Evolutionary conservation across 2,113 vertebrate genomes (phyloP).

Genomic region (Jacana jacana): DNA sequence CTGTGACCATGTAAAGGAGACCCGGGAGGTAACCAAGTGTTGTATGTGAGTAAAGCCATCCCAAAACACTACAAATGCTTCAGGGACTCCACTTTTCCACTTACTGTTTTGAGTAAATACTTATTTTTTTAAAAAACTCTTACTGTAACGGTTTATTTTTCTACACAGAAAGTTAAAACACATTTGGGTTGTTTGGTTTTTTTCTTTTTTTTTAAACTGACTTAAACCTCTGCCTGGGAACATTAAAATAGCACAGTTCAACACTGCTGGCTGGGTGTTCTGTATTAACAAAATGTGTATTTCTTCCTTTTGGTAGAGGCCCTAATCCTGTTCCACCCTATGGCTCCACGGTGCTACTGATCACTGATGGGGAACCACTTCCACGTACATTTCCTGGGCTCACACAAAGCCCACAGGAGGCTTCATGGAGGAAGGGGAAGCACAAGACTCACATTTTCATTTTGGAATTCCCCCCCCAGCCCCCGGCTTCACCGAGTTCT

Average conservation of each 20-base stretch:
- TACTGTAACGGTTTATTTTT: neutral
- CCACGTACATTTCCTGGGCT: neutral
- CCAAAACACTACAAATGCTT: neutral
- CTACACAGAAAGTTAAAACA: neutral
- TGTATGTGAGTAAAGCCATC: neutral
- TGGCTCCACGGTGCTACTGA: neutral
- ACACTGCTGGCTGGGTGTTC: rapidly evolving
- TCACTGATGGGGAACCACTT: neutral
- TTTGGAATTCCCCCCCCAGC: no score
- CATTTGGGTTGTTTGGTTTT: rapidly evolving
- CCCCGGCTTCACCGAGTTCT: neutral
- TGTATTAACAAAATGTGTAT: no score
- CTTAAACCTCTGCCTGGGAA: neutral
- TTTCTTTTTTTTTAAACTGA: neutral
- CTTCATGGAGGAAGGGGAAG: neutral
- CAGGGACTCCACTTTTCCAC: neutral
- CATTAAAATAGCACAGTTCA: neutral
- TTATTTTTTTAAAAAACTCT: neutral
- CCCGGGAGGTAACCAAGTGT: neutral
- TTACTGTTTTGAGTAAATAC: neutral
- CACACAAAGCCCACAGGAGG: neutral
- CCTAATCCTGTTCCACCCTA: neutral
- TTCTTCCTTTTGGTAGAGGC: no score
- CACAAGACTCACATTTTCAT: neutral
- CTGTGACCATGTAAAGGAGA: neutral